Evolutionary conservation across 1,140 invertebrate species (phyloP).

Genomic region (Panonychus citri): DNA sequence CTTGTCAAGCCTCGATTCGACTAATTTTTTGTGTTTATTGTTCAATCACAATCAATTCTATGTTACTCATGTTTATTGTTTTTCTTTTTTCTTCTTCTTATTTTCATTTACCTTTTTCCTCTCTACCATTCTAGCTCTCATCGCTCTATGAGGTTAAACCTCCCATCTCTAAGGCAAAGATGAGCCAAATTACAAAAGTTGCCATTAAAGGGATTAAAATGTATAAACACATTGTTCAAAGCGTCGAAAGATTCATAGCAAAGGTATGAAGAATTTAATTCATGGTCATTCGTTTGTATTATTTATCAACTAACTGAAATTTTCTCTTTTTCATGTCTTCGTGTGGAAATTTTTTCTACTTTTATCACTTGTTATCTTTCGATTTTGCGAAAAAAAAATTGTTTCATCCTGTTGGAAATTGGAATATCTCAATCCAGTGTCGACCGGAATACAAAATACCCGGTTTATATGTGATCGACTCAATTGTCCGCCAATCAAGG

Average conservation of each 20-base stretch:
- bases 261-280: constrained; percentile 38
- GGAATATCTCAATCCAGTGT: constrained; percentile 38
- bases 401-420: too few species aligned
- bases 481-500: constrained; percentile 83
- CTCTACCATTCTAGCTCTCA: constrained; percentile 41
- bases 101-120: constrained; percentile 7
- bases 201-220: constrained; percentile 97
- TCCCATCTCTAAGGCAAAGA: constrained; percentile 95
- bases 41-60: not conserved
- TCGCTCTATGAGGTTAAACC: constrained; percentile 84
- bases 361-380: not conserved
- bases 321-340: not conserved
- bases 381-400: too few species aligned
- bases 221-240: constrained; percentile 98
- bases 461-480: constrained; percentile 95
- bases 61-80: too few species aligned
- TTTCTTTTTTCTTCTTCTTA: too few species aligned
- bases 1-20: too few species aligned
- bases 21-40: not conserved
- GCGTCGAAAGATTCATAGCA: constrained; percentile 90
- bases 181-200: constrained; percentile 82
- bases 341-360: too few species aligned
- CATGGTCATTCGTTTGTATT: constrained; percentile 4
- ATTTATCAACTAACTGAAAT: not conserved
- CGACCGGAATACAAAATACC: constrained; percentile 95